A percentile compares a stretch with the other conserved stretches of the same genome.
These are phyloP conservation scores for Volucella inanis DNA, from an alignment of 2,888 invertebrate genomes.

Conservation along the genomic window DNA sequence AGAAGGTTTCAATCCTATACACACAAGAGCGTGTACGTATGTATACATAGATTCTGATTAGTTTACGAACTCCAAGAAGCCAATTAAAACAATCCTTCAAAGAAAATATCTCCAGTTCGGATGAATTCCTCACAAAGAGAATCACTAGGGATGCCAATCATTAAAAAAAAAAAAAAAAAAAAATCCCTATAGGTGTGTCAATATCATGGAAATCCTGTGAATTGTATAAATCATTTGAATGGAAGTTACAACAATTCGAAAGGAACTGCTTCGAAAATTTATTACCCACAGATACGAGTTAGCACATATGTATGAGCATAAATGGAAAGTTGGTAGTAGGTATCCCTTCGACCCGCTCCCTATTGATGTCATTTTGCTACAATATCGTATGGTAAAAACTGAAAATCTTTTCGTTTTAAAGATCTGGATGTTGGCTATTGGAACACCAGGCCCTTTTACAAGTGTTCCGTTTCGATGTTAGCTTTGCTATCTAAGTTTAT, in stretches of 20 bases:
- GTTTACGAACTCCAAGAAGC: background rate
- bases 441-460: constrained; percentile 9
- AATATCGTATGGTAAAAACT: constrained; percentile 14
- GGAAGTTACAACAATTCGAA: constrained; percentile 35
- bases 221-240: constrained; percentile 44
- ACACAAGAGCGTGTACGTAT: too few relatives aligned
- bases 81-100: background rate
- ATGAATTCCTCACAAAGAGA: background rate
- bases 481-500: constrained; percentile 3
- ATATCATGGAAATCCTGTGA: constrained; percentile 34
- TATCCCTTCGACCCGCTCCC: constrained; percentile 36
- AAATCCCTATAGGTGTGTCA: constrained; percentile 4
- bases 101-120: background rate
- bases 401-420: constrained; percentile 48
- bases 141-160: constrained; percentile 18
- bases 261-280: constrained; percentile 33
- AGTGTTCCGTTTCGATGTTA: background rate
- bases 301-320: too few relatives aligned
- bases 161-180: background rate
- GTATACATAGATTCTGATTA: too few relatives aligned
- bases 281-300: constrained; percentile 15
- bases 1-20: too few relatives aligned
- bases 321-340: constrained; percentile 10
- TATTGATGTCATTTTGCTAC: constrained; percentile 16
- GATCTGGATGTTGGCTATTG: constrained; percentile 19